Conservation (phyloP, 2,113 vertebrate genomes). For the Manacus vitellinus region DNA sequence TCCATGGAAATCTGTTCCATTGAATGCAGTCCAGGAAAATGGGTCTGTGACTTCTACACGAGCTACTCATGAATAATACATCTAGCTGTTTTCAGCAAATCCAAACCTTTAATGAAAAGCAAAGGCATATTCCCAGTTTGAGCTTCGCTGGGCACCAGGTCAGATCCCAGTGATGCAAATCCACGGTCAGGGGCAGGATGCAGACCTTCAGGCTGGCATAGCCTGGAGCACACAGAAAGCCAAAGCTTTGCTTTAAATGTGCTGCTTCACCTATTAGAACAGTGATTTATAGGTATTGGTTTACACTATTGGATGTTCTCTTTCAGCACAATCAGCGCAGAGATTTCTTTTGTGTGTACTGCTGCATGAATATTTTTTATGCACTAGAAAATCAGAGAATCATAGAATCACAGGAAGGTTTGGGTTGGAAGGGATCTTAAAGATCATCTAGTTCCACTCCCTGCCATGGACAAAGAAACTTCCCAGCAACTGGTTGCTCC, state of each 20-base stretch:
- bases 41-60: neutral
- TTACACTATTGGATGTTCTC: neutral
- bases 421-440: neutral
- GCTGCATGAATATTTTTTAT: neutral
- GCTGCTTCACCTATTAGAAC: neutral
- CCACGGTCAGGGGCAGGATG: fast-evolving
- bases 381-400: neutral
- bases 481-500: neutral
- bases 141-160: neutral
- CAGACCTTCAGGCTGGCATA: neutral
- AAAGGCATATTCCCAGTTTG: neutral
- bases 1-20: neutral
- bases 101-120: neutral
- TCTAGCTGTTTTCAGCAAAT: neutral
- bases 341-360: neutral
- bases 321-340: neutral
- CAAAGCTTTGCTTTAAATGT: neutral
- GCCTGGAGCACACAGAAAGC: neutral
- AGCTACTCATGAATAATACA: neutral
- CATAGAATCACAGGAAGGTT: neutral
- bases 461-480: neutral
- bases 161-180: neutral
- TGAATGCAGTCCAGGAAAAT: neutral
- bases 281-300: neutral
- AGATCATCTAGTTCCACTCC: neutral